Percentiles rank a stretch among this genome's conserved stretches.
phyloP scores from a whole-genome alignment of 2,888 invertebrate species.

The Ormyrus rosae region DNA sequence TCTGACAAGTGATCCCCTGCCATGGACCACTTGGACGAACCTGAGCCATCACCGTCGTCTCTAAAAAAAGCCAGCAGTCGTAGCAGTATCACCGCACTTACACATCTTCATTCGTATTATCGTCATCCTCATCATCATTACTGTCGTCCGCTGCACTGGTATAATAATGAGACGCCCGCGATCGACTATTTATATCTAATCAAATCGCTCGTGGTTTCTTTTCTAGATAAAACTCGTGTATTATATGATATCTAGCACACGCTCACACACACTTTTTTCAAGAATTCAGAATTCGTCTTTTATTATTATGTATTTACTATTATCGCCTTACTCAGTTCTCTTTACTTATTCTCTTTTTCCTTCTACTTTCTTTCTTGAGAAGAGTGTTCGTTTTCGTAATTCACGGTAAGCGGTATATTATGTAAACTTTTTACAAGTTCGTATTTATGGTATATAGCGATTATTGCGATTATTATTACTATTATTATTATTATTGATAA shows the following conservation, averaged over 20 bases:
- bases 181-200: conserved; percentile 30
- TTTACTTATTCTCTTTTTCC: conserved; percentile 17
- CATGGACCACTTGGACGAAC: conserved; percentile 62
- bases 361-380: conserved; percentile 21
- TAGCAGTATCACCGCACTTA: conserved; percentile 3
- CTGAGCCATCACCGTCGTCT: not conserved
- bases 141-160: conserved; percentile 61
- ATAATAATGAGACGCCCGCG: conserved; percentile 59
- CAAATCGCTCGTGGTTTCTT: conserved; percentile 19
- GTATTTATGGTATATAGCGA: conserved; percentile 70
- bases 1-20: conserved; percentile 76
- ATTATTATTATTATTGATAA: conserved; percentile 54
- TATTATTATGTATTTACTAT: conserved; percentile 46
- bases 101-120: conserved; percentile 46
- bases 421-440: conserved; percentile 72
- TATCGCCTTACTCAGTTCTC: conserved; percentile 31
- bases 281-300: conserved; percentile 25
- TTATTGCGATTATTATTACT: conserved; percentile 58
- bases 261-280: conserved; percentile 34
- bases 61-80: not conserved
- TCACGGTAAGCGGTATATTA: conserved; percentile 63
- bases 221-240: conserved; percentile 33
- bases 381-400: conserved; percentile 51
- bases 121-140: conserved; percentile 58
- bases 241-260: conserved; percentile 27